Evolutionary conservation across 2,888 invertebrate genomes (phyloP).

Genomic region (Terebella lapidaria): DNA sequence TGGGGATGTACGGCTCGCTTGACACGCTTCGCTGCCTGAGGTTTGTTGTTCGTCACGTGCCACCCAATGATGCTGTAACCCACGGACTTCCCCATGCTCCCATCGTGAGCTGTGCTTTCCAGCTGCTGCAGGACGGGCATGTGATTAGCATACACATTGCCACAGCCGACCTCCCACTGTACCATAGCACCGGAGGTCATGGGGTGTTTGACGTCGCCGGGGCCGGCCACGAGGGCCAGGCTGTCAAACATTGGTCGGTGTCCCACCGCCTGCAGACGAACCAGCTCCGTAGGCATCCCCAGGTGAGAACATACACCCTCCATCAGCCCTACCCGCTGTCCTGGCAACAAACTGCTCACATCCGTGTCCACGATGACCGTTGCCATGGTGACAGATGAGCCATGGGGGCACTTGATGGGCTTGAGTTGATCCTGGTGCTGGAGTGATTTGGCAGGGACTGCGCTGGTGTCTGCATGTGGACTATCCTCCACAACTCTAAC

Average conservation of each 20-base stretch:
- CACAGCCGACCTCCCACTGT: constrained; percentile 68
- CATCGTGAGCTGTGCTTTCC: constrained; percentile 67
- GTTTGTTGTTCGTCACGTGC: constrained; percentile 61
- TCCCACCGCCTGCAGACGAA: constrained; percentile 39
- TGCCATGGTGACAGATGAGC: constrained; percentile 61
- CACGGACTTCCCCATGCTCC: constrained; percentile 66
- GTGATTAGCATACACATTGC: constrained; percentile 66
- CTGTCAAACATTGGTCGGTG: constrained; percentile 39
- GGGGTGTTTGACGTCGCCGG: constrained; percentile 37
- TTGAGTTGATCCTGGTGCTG: constrained; percentile 7
- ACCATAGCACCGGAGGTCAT: constrained; percentile 23
- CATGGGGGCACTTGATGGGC: constrained; percentile 29
- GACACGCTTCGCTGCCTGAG: constrained; percentile 47
- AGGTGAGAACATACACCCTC: constrained; percentile 38
- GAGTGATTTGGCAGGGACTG: constrained; percentile 24
- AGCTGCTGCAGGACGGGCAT: constrained; percentile 64
- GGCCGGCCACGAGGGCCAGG: constrained; percentile 46
- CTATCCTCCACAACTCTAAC: constrained; percentile 60
- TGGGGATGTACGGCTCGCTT: constrained; percentile 42
- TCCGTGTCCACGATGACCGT: constrained; percentile 67
- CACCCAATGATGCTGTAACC: constrained; percentile 69
- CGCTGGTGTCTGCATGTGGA: constrained; percentile 22
- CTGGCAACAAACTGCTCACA: constrained; percentile 63
- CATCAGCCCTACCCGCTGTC: constrained; percentile 58
- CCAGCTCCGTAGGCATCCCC: constrained; percentile 36